Evolutionary conservation across 1,140 invertebrate genomes (phyloP), one percentile per base, ranked within the genome.

Genomic region (Drosophila melanica): DNA sequence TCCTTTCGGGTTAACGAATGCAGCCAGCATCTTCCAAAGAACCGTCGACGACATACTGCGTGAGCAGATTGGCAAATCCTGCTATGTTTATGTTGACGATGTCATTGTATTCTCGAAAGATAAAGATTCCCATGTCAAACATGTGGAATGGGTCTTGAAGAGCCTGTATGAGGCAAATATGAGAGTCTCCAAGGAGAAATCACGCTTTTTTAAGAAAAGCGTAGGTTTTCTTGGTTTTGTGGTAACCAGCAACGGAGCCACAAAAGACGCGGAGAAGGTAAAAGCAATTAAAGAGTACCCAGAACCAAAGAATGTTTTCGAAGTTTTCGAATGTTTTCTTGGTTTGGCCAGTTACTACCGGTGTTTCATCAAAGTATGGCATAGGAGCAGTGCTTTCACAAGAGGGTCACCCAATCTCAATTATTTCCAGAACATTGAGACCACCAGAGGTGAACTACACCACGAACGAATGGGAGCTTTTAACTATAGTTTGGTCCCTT

Each of bases 131-230:
- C 39, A 41, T 41, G 39, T 41, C 12, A 3, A 5, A 41, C 39
- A 41, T n/a, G 12, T 41, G 4, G 39, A 41, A 3, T 41, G 10
- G 37, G 9, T 39, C 9, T 39, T 39, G 11, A 39, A 39, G 12
- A 39, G 37, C 4, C 12, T 18, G 18, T 18, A 18, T 18, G 18
- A 18, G 18, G 18, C 18, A 18, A 18, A 18, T 18, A 18, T 18
- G 9, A 11, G 37, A 11, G 11, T n/a, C n/a, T n/a, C n/a, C n/a
- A n/a, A n/a, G n/a, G n/a, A 55, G 23, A 55, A 55, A 10, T 55
- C 37, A 2, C 37, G 12, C 23, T 44, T 58, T 58, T 58, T 58
- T 44, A 45, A 18, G 39, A 44, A 58, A 10, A 51, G 12, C n/a
- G 48, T 33, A 12, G 8, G 20, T 30, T 30, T 33, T n/a, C 48